Conservation (phyloP, 2,113 vertebrate genomes). For the Pelmatolapia mariae region DNA sequence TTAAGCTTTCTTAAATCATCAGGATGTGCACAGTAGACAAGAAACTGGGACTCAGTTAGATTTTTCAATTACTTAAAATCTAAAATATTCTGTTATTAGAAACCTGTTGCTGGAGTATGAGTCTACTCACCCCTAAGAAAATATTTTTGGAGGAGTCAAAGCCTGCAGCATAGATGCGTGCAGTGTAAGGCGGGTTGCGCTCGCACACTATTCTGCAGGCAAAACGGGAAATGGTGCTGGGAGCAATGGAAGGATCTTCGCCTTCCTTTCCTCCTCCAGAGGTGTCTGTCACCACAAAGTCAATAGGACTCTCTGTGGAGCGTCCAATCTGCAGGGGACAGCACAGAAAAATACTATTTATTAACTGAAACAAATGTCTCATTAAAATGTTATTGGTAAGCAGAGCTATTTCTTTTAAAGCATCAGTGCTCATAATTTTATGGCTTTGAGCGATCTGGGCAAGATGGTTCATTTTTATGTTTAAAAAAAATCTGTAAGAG, state of each 20-base stretch:
- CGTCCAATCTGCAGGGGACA: conserved; percentile 81
- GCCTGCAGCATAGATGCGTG: conserved; percentile 94
- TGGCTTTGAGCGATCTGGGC: neutral
- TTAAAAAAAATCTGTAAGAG: neutral
- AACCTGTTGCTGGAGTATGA: neutral
- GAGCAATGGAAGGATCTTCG: conserved; percentile 88
- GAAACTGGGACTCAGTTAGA: neutral
- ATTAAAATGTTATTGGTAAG: neutral
- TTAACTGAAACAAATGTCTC: neutral
- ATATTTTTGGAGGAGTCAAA: conserved; percentile 85
- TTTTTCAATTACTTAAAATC: neutral
- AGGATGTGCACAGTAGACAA: neutral
- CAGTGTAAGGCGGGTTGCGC: conserved; percentile 86
- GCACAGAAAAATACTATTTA: neutral
- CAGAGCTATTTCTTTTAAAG: neutral
- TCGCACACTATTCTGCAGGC: conserved; percentile 97
- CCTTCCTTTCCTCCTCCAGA: conserved; percentile 74
- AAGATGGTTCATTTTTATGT: neutral
- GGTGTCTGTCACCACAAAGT: conserved; percentile 97
- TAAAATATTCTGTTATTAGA: neutral
- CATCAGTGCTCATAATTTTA: neutral
- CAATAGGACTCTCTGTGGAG: conserved; percentile 96
- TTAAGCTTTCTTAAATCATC: neutral
- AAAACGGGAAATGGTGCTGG: conserved; percentile 98
- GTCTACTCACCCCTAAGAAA: conserved; percentile 80